phyloP scores from a whole-genome alignment of 2,888 invertebrate genomes.

The Nudaria mundana region DNA sequence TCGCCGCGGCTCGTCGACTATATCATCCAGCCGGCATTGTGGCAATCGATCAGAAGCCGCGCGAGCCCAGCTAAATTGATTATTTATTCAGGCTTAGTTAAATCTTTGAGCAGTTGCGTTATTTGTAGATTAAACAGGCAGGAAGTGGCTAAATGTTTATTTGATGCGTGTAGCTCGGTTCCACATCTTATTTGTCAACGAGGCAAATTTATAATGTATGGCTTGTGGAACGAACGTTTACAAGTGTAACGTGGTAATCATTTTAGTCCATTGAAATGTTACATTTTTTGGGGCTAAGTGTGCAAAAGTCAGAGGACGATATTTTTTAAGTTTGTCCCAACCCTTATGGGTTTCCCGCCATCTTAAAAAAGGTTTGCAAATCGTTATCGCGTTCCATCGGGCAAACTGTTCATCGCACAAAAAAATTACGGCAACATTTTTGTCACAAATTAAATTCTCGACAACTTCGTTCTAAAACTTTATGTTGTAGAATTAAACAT shows the following conservation, averaged over 20 bases:
- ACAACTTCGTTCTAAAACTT: too few relatives aligned
- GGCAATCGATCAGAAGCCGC: conserved; percentile 77
- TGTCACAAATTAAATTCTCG: too few relatives aligned
- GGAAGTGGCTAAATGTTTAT: conserved; percentile 66
- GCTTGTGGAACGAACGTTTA: conserved; percentile 19
- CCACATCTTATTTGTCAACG: conserved; percentile 45
- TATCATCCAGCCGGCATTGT: conserved; percentile 77
- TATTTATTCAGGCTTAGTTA: conserved; percentile 77
- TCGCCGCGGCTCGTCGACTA: conserved; percentile 71
- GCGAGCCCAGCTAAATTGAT: conserved; percentile 72
- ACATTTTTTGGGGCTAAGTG: too few relatives aligned
- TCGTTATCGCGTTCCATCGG: too few relatives aligned
- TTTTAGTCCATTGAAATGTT: too few relatives aligned
- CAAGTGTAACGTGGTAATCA: conserved; percentile 8
- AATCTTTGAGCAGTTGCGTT: conserved; percentile 69
- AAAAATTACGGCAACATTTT: too few relatives aligned
- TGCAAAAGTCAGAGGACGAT: too few relatives aligned
- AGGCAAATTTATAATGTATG: conserved; percentile 45
- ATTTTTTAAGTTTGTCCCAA: too few relatives aligned
- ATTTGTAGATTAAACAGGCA: conserved; percentile 69
- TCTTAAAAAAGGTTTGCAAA: too few relatives aligned
- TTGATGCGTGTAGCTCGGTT: conserved; percentile 48
- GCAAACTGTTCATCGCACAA: too few relatives aligned
- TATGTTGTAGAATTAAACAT: too few relatives aligned
- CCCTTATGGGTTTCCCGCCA: too few relatives aligned